Evolutionary conservation across 2,888 invertebrate genomes (phyloP).

Genomic region (Stenurella melanura): DNA sequence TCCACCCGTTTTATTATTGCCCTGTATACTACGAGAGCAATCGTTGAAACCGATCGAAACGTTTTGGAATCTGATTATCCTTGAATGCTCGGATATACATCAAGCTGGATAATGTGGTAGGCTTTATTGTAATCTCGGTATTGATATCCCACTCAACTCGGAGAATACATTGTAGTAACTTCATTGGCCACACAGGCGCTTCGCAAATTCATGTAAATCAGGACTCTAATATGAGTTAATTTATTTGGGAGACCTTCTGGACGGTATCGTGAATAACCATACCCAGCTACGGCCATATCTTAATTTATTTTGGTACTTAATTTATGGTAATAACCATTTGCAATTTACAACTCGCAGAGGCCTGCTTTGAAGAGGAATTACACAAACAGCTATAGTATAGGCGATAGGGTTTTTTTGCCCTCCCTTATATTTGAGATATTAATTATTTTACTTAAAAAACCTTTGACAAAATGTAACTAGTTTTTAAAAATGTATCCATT

Average conservation of each 20-base stretch:
- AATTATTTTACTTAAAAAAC: too few species aligned
- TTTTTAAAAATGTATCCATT: too few species aligned
- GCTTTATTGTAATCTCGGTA: conserved; percentile 67
- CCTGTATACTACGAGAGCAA: conserved; percentile 45
- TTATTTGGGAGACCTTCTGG: conserved; percentile 35
- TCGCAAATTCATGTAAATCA: conserved; percentile 54
- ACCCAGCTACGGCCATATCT: background rate
- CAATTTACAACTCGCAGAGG: background rate
- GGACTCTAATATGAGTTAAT: conserved; percentile 52
- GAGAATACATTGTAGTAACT: conserved; percentile 62
- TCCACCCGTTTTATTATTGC: conserved; percentile 52
- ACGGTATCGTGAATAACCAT: conserved; percentile 11
- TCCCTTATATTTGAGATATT: too few species aligned
- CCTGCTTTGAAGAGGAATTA: background rate
- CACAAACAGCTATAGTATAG: background rate
- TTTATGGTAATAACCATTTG: background rate
- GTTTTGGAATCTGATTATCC: conserved; percentile 65
- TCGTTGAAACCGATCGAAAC: conserved; percentile 57
- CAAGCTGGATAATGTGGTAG: conserved; percentile 65
- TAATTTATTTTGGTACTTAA: conserved; percentile 3
- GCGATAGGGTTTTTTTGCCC: too few species aligned
- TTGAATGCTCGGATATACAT: conserved; percentile 63
- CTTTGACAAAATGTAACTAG: too few species aligned
- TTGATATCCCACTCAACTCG: conserved; percentile 63
- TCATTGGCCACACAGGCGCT: conserved; percentile 55